A percentile compares a stretch with the other conserved stretches of the same genome.
phyloP scores from a whole-genome alignment of 1,140 invertebrate genomes.

The Myzus persicae region DNA sequence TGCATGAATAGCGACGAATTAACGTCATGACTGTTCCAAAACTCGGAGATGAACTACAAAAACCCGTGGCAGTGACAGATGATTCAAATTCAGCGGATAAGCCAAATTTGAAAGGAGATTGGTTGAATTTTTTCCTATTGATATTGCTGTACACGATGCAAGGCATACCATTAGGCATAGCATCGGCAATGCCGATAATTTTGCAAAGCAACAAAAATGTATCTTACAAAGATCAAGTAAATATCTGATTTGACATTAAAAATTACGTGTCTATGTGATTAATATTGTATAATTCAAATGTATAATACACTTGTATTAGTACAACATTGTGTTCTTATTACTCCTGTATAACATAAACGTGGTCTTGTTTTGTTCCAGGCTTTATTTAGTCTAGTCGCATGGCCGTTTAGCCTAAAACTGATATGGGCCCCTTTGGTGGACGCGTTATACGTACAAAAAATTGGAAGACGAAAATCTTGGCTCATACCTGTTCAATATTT shows the following conservation, averaged over 20 bases:
- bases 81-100: not conserved
- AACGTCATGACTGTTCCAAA: not conserved
- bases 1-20: not conserved
- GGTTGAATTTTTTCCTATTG: constrained; percentile 81
- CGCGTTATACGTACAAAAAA: constrained; percentile 80
- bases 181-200: constrained; percentile 92
- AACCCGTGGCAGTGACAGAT: not conserved
- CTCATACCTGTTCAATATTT: constrained; percentile 85
- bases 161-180: constrained; percentile 95
- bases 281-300: not conserved
- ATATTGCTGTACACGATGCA: constrained; percentile 93
- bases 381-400: constrained; percentile 95
- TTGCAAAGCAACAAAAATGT: constrained; percentile 90
- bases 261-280: not conserved
- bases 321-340: too few species aligned
- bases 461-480: constrained; percentile 72
- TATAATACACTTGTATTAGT: too few species aligned
- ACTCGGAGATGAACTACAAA: not conserved
- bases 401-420: constrained; percentile 97
- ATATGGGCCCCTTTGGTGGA: constrained; percentile 99
- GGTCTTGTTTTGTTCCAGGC: constrained; percentile 73
- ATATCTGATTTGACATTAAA: constrained; percentile 53
- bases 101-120: constrained; percentile 66
- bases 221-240: constrained; percentile 83
- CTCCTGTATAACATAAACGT: not conserved